These are phyloP conservation scores for Myripristis jacobus DNA, from an alignment of 2,797 vertebrate genomes.

Conservation along the genomic window DNA sequence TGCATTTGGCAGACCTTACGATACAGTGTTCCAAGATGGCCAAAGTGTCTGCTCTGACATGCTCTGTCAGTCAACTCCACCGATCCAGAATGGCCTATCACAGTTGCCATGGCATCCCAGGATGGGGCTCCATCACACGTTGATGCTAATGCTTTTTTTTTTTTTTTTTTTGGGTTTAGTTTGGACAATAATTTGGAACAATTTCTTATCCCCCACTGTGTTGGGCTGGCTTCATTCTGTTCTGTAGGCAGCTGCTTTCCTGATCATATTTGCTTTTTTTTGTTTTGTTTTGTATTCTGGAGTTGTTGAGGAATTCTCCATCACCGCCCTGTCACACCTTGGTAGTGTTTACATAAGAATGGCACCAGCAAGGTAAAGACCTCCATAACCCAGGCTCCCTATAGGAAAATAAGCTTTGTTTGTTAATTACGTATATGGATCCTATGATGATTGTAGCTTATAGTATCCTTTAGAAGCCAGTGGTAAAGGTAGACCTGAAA, in stretches of 20 bases:
- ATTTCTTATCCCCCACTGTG: constrained; percentile 78
- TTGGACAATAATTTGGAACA: constrained; percentile 81
- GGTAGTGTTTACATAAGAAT: constrained; percentile 83
- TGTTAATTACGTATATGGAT: constrained; percentile 77
- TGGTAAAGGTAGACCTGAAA: constrained; percentile 80
- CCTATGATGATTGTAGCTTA: constrained; percentile 81
- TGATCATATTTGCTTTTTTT: constrained; percentile 74
- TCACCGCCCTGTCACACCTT: constrained; percentile 78
- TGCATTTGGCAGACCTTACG: constrained; percentile 68
- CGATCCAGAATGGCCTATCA: constrained; percentile 49
- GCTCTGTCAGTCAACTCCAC: constrained; percentile 51
- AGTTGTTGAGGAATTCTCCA: constrained; percentile 88
- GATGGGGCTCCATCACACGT: constrained; percentile 74
- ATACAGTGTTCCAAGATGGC: constrained; percentile 75
- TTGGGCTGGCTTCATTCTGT: constrained; percentile 88
- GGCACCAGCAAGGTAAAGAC: constrained; percentile 81
- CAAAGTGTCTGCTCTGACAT: constrained; percentile 64
- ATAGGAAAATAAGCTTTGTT: constrained; percentile 84
- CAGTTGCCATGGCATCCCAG: constrained; percentile 57
- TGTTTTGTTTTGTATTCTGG: constrained; percentile 83
- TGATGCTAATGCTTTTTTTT: constrained; percentile 75
- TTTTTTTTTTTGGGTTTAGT: constrained; percentile 79
- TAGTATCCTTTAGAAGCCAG: constrained; percentile 84
- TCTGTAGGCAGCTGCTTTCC: constrained; percentile 89
- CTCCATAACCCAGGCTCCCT: constrained; percentile 80